phyloP scores from a whole-genome alignment of 2,888 invertebrate genomes.

The Barypeithes pellucidus region DNA sequence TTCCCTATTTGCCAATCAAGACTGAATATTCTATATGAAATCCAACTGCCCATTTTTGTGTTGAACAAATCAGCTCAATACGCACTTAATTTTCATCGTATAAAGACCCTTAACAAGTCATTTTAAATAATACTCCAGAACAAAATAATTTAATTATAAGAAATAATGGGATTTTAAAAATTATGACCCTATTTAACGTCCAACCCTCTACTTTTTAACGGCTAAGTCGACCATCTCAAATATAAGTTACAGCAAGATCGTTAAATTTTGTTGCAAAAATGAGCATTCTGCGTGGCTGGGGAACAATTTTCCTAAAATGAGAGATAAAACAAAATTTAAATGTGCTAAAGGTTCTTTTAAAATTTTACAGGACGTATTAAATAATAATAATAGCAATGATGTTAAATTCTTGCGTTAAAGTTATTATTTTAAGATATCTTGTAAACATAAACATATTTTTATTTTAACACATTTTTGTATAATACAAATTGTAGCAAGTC shows the following conservation, averaged over 20 bases:
- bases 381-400: neutral
- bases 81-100: neutral
- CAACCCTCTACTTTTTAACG: slow-evolving; percentile 54
- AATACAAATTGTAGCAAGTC: too few species aligned
- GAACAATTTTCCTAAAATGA: slow-evolving; percentile 6
- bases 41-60: too few species aligned
- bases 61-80: too few species aligned
- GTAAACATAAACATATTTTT: too few species aligned
- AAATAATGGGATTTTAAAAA: slow-evolving; percentile 10
- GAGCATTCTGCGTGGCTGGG: slow-evolving; percentile 56
- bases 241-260: slow-evolving; percentile 68
- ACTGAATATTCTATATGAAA: too few species aligned
- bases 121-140: neutral
- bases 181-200: neutral
- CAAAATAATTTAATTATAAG: slow-evolving; percentile 14
- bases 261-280: slow-evolving; percentile 67
- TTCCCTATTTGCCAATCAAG: too few species aligned
- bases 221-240: slow-evolving; percentile 65
- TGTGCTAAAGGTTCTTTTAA: slow-evolving; percentile 15
- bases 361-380: neutral
- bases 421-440: too few species aligned
- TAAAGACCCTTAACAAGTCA: neutral
- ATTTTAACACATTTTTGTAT: too few species aligned
- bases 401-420: neutral
- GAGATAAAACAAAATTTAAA: slow-evolving; percentile 28